Base-by-base conservation (phyloP, 2,113 vertebrate species). In the Tetraodon nigroviridis region DNA sequence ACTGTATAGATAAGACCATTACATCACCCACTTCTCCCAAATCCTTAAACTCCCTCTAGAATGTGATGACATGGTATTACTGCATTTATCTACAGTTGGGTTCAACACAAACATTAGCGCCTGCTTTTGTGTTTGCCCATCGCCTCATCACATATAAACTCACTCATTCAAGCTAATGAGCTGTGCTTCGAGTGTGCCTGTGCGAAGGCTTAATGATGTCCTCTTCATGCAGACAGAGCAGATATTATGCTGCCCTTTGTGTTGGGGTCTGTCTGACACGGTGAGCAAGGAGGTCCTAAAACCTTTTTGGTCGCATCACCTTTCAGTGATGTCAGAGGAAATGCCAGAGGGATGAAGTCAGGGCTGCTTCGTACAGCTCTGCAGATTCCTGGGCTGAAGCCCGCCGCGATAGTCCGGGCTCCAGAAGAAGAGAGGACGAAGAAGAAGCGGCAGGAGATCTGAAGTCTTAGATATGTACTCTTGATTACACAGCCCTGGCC, bases 281-380 rank as follows among this genome's bases (percentile, higher is more conserved):
- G 60, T 51, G 44, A 12, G 14, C 21, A 37, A 18, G 47, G 48
- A 37, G 41, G 61, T 53, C 32, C 15, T 40, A 46, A 37, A 69
- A 46, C 41, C 24, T 48, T 63, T 42, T 61, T 63, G 80, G 74
- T 80, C 85, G 70, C 53, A 75, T 75, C 79, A 76, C 63, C 65
- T 82, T 82, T 49, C 45, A 68, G 52, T 86, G 76, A 85, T 81
- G 74, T 84, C 79, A 82, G 67, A 86, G 84, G 86, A 89, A 88
- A 89, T 88, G 71, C 81, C 80, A 78, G 65, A 64, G 55, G 50
- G 72, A 64, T 87, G 76, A 88, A 73, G 71, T 82, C 85, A 76
- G 47, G 47, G 65, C 65, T 64, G 67, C 47, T 67, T 68, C 21
- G 12, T 58, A 11, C 54, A 50, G 58, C 66, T 48, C 29, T 51